Evolutionary conservation across 2,113 vertebrate genomes (phyloP).

Genomic region (Trachemys scripta): DNA sequence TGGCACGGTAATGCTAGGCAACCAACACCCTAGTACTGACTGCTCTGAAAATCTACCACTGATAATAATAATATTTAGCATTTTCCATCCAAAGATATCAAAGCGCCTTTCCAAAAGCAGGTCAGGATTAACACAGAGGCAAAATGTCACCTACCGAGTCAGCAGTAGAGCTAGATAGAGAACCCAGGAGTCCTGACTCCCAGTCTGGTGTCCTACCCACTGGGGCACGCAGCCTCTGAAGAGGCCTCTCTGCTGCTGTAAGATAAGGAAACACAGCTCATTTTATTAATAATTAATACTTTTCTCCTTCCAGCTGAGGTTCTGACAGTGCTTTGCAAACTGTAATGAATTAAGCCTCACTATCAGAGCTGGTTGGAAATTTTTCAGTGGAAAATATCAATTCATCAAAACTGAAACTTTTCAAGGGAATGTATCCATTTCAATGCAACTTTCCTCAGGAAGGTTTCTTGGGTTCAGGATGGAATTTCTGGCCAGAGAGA

Average conservation of each 20-base stretch:
- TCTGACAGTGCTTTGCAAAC: background rate
- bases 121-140: background rate
- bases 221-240: background rate
- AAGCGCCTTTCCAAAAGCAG: background rate
- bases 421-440: background rate
- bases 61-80: fast-evolving
- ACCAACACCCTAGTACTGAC: fast-evolving
- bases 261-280: background rate
- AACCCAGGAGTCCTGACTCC: background rate
- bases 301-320: background rate
- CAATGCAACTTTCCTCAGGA: background rate
- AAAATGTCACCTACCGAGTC: background rate
- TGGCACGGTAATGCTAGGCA: slow-evolving; percentile 25
- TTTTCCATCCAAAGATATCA: background rate
- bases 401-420: background rate
- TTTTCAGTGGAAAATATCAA: background rate
- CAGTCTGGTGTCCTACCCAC: background rate
- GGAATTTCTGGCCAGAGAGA: background rate
- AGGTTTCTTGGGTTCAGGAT: background rate
- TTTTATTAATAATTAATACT: background rate
- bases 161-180: background rate
- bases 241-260: background rate
- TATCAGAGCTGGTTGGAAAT: background rate
- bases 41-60: background rate
- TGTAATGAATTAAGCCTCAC: background rate